A percentile compares a stretch with the other conserved stretches of the same genome.
Conservation (phyloP, 2,888 invertebrate species). For the Pollenia amentaria region DNA sequence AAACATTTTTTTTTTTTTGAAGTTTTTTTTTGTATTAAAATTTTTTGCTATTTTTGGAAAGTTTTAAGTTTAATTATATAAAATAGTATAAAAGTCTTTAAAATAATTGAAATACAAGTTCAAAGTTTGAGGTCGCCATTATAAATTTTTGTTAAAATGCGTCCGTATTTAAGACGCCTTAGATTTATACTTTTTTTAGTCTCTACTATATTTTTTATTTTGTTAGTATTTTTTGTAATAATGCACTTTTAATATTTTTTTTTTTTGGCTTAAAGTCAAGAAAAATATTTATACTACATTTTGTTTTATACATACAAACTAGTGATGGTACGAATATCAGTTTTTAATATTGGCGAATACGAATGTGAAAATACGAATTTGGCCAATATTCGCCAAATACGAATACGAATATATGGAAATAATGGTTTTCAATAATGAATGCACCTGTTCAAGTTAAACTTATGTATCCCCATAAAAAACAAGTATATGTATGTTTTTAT, state of each 20-base stretch:
- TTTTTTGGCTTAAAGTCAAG: slow-evolving; percentile 74
- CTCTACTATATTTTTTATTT: slow-evolving; percentile 6
- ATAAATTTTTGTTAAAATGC: slow-evolving; percentile 47
- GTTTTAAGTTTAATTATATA: not conserved
- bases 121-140: slow-evolving; percentile 73
- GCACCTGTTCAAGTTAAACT: no score
- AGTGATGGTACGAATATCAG: no score
- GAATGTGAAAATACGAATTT: no score
- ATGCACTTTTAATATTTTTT: slow-evolving; percentile 58
- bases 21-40: slow-evolving; percentile 3
- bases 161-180: slow-evolving; percentile 61
- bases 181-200: not conserved
- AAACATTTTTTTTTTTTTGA: not conserved
- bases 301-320: slow-evolving; percentile 26
- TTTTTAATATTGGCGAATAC: no score
- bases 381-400: no score
- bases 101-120: slow-evolving; percentile 40
- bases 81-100: not conserved
- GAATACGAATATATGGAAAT: no score
- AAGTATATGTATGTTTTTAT: no score
- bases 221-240: slow-evolving; percentile 20
- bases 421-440: no score
- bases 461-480: no score
- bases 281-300: slow-evolving; percentile 35
- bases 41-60: not conserved